Conservation (phyloP, 37 sponge, comb jelly and placozoan species). For the Geodia barretti region DNA sequence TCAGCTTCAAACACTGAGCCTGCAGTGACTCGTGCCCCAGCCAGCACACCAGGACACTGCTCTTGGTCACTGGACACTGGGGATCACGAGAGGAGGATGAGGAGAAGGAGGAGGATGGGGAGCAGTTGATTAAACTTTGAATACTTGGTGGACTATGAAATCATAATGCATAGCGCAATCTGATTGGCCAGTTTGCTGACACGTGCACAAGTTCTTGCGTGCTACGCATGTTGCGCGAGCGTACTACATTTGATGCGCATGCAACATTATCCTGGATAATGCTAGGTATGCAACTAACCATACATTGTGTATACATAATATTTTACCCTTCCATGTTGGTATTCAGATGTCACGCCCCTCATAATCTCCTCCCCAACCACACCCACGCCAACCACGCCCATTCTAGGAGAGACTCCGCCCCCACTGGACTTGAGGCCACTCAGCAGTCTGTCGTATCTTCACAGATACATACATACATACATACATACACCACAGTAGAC, state of each 20-base stretch:
- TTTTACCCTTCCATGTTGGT: too few species aligned
- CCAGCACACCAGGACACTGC: slow-evolving; percentile 77
- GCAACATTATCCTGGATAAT: too few species aligned
- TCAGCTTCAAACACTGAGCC: slow-evolving; percentile 55
- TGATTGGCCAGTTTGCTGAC: too few species aligned
- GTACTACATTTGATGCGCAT: too few species aligned
- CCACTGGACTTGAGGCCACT: neutral
- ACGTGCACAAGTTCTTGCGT: too few species aligned
- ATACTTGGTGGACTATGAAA: too few species aligned
- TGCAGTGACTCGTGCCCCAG: slow-evolving; percentile 56
- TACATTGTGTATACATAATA: too few species aligned
- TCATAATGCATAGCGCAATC: too few species aligned
- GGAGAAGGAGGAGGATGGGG: too few species aligned
- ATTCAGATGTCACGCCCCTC: neutral
- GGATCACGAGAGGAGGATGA: too few species aligned
- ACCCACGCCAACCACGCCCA: slow-evolving; percentile 48
- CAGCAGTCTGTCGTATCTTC: slow-evolving; percentile 29
- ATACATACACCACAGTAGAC: neutral
- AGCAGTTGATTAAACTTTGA: too few species aligned
- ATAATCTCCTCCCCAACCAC: slow-evolving; percentile 27
- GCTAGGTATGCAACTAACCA: too few species aligned
- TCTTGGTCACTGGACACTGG: slow-evolving; percentile 18
- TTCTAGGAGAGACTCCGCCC: neutral
- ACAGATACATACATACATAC: neutral
- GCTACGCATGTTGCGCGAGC: neutral